phyloP scores from a whole-genome alignment of 2,888 invertebrate genomes.

The Kryphioiulus occultus region DNA sequence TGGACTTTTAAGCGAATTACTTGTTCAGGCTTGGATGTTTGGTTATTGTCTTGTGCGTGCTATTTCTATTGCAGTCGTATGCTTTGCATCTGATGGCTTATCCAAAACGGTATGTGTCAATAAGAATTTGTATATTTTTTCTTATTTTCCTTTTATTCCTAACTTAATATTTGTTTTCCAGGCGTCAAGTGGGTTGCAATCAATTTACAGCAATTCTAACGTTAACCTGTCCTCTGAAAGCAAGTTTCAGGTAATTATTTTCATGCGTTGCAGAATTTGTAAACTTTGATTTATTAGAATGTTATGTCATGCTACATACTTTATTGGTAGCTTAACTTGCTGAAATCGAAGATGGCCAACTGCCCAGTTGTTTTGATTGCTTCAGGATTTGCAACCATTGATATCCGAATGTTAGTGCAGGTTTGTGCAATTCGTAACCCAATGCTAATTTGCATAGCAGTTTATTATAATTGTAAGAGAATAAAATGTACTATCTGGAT shows the following conservation, averaged over 20 bases:
- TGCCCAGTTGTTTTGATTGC: neutral
- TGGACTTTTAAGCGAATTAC: neutral
- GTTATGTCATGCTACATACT: neutral
- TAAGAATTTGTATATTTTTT: neutral
- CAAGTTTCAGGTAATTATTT: neutral
- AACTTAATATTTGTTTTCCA: neutral
- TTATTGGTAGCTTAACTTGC: neutral
- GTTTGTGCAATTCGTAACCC: neutral
- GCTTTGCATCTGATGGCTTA: neutral
- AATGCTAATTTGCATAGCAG: neutral
- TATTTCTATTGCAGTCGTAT: neutral
- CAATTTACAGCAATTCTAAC: neutral
- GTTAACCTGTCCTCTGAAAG: neutral
- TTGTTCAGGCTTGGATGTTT: neutral
- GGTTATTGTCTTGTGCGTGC: neutral
- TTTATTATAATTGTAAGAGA: neutral
- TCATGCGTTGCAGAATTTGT: neutral
- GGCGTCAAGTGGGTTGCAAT: neutral
- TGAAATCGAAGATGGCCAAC: neutral
- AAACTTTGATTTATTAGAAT: too few species aligned
- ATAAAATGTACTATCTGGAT: neutral
- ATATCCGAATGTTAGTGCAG: neutral
- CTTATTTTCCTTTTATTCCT: neutral
- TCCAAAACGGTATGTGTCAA: neutral
- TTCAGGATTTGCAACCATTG: neutral